Conservation (phyloP, 2,113 vertebrate species). For the Erinaceus europaeus region DNA sequence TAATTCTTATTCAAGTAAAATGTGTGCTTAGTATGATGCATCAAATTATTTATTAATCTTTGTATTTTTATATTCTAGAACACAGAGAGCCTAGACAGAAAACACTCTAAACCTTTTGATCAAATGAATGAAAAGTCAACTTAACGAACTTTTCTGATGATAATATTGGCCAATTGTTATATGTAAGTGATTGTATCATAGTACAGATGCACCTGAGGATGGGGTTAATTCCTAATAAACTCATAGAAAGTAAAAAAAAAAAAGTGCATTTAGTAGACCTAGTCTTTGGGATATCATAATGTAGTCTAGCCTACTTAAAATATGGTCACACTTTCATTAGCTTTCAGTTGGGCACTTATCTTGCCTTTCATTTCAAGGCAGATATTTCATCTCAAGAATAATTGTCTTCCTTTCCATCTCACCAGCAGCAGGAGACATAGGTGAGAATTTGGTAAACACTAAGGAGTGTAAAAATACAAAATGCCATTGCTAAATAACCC, state of each 20-base stretch:
- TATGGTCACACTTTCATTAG: background rate
- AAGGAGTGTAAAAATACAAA: background rate
- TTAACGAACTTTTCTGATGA: conserved; percentile 37
- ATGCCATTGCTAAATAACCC: background rate
- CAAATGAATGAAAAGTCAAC: conserved; percentile 43
- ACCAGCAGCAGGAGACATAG: background rate
- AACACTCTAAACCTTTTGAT: conserved; percentile 17
- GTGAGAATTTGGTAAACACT: background rate
- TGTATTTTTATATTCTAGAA: conserved; percentile 24
- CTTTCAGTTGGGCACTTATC: background rate
- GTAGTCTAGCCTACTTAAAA: background rate
- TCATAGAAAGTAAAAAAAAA: background rate
- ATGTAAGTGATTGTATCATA: background rate
- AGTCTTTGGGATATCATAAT: background rate
- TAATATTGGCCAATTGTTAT: background rate
- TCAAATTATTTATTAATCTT: conserved; percentile 28
- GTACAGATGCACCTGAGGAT: background rate
- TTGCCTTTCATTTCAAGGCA: background rate
- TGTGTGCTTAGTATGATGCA: background rate
- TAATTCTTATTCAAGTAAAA: conserved; percentile 53
- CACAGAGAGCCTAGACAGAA: background rate
- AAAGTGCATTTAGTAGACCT: background rate
- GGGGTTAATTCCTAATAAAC: background rate
- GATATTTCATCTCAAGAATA: background rate
- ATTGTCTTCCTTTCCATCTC: background rate